Conservation (phyloP, 2,888 invertebrate species). For the Eupithecia tripunctaria region DNA sequence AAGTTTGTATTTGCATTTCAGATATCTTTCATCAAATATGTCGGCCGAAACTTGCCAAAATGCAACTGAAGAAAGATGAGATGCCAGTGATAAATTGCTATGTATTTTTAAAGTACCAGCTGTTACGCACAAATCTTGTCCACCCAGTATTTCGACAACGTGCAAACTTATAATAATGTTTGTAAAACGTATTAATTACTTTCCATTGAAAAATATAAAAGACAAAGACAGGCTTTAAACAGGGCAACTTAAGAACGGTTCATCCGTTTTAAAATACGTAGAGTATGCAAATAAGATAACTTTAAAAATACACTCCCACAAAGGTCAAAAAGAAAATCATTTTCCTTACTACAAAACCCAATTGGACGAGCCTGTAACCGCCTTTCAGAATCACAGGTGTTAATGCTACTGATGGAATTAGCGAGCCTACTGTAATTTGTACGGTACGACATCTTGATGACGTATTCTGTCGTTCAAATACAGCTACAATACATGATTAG, state of each 20-base stretch:
- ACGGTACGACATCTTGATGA: slow-evolving; percentile 24
- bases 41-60: slow-evolving; percentile 34
- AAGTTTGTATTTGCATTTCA: slow-evolving; percentile 14
- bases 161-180: neutral
- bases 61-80: slow-evolving; percentile 35
- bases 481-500: neutral
- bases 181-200: neutral
- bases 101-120: slow-evolving; percentile 8
- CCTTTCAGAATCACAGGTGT: slow-evolving; percentile 8
- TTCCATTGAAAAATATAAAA: neutral
- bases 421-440: slow-evolving; percentile 51
- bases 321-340: neutral
- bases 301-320: neutral
- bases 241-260: neutral
- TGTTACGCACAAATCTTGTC: neutral
- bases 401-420: slow-evolving; percentile 63
- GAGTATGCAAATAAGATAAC: neutral
- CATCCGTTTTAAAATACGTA: neutral
- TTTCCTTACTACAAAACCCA: neutral
- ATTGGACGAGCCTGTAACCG: slow-evolving; percentile 17
- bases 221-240: neutral
- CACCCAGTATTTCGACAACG: neutral
- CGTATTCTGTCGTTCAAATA: slow-evolving; percentile 29
- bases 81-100: slow-evolving; percentile 20
- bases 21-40: slow-evolving; percentile 37